phyloP scores from a whole-genome alignment of 2,797 vertebrate species.

The Pteropus rufus region DNA sequence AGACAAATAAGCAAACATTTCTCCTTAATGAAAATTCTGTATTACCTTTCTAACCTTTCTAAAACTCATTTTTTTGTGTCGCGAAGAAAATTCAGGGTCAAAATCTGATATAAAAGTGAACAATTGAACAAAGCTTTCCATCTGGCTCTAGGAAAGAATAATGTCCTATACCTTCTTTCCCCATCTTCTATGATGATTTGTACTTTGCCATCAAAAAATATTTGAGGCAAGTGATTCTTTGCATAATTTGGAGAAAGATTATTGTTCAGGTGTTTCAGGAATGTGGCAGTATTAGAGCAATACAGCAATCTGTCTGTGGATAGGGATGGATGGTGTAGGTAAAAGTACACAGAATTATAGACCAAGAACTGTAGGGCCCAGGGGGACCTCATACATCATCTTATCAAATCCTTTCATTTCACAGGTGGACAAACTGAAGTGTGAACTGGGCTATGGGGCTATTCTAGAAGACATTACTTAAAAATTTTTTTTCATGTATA shows the following conservation, averaged over 20 bases:
- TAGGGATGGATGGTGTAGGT: background rate
- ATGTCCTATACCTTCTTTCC: background rate
- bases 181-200: background rate
- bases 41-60: background rate
- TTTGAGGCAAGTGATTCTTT: background rate
- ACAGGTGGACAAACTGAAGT: background rate
- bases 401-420: background rate
- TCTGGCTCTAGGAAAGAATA: background rate
- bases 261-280: background rate
- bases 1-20: background rate
- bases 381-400: background rate
- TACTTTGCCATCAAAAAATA: background rate
- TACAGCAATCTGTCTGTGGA: background rate
- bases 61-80: background rate
- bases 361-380: background rate
- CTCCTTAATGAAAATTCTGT: background rate
- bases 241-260: background rate
- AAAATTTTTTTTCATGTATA: background rate
- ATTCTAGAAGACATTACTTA: background rate
- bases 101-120: background rate
- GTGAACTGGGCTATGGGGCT: background rate
- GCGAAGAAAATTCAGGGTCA: background rate
- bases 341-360: background rate
- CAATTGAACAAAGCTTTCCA: background rate
- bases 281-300: background rate